Percentiles rank a stretch among this genome's conserved stretches.
These are phyloP conservation scores for Poeciliopsis turrubarensis DNA, from an alignment of 2,113 vertebrate genomes.

Conservation along the genomic window DNA sequence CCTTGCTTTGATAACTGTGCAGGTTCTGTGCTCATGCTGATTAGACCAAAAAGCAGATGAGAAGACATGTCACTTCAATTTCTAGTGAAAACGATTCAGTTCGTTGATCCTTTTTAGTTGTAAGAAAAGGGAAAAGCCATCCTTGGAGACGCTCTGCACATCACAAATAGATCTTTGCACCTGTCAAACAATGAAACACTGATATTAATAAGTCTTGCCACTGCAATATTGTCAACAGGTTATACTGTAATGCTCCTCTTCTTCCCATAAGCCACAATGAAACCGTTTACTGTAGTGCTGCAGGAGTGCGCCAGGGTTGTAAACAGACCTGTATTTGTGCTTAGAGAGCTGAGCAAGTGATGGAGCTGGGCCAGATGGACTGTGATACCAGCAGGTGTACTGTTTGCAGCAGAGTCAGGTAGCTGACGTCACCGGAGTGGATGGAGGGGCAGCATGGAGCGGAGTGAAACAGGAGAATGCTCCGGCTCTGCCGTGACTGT, in stretches of 20 bases:
- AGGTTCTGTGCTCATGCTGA: constrained; percentile 54
- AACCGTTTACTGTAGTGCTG: constrained; percentile 39
- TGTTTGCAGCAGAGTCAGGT: constrained; percentile 67
- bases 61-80: constrained; percentile 65
- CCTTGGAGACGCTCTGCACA: constrained; percentile 32
- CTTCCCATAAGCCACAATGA: constrained; percentile 7
- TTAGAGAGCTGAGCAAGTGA: constrained; percentile 50
- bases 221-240: constrained; percentile 32
- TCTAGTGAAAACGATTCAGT: constrained; percentile 6
- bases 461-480: constrained; percentile 46
- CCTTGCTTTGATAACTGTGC: constrained; percentile 58
- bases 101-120: constrained; percentile 41
- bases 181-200: constrained; percentile 27
- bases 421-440: constrained; percentile 70
- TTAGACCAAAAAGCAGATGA: constrained; percentile 51
- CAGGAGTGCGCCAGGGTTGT: constrained; percentile 54
- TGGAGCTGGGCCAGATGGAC: constrained; percentile 69
- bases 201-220: constrained; percentile 11
- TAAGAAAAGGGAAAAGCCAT: constrained; percentile 16
- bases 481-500: constrained; percentile 46
- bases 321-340: constrained; percentile 61
- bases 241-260: not conserved
- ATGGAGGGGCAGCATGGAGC: constrained; percentile 53
- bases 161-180: constrained; percentile 13
- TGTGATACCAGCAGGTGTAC: constrained; percentile 73